phyloP scores from a whole-genome alignment of 1,140 invertebrate genomes.

The Ptiloglossa arizonensis region DNA sequence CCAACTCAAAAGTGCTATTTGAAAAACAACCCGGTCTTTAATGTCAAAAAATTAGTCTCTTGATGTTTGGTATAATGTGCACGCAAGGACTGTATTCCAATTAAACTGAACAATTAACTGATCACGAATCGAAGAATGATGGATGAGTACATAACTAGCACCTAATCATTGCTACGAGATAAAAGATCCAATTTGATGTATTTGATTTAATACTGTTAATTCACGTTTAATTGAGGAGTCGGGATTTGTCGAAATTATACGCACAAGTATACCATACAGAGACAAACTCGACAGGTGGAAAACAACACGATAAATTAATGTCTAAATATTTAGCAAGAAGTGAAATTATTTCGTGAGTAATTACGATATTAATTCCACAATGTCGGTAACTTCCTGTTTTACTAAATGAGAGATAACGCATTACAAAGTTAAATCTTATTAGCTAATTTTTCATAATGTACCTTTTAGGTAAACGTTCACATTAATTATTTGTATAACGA shows the following conservation, averaged over 20 bases:
- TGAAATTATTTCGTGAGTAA: neutral
- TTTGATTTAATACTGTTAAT: neutral
- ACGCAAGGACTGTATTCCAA: neutral
- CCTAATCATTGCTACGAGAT: neutral
- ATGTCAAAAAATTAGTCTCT: neutral
- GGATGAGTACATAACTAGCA: neutral
- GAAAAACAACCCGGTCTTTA: no score
- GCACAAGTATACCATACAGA: neutral
- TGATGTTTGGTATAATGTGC: neutral
- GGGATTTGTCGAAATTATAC: neutral
- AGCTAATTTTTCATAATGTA: no score
- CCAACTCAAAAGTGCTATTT: no score
- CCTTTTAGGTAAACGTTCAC: no score
- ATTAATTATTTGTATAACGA: no score
- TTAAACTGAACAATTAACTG: neutral
- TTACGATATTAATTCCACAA: neutral
- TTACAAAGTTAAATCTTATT: no score
- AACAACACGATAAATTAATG: neutral
- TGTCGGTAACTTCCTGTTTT: no score
- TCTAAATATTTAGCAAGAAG: neutral
- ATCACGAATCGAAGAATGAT: neutral
- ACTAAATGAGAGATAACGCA: no score
- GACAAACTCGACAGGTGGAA: neutral
- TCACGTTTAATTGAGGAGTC: neutral
- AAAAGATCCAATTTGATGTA: conserved; percentile 1